phyloP scores from a whole-genome alignment of 2,888 invertebrate species.

The Zaprionus lineosus region DNA sequence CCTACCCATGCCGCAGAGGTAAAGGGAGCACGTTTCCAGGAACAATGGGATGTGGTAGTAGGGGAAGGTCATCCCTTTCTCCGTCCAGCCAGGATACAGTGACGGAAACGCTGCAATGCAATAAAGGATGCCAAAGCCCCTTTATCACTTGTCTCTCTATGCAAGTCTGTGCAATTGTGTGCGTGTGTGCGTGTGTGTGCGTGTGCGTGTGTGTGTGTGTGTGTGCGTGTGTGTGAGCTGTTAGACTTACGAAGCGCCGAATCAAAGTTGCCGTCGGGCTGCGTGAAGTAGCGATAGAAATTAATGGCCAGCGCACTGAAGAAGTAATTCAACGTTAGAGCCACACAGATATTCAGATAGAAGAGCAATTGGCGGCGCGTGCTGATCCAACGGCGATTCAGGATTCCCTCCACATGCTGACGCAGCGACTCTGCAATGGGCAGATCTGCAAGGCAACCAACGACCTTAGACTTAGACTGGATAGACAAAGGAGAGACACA shows the following conservation, averaged over 20 bases:
- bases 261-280: slow-evolving; percentile 33
- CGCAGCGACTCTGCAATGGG: slow-evolving; percentile 49
- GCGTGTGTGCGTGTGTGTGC: background rate
- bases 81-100: slow-evolving; percentile 71
- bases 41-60: slow-evolving; percentile 70
- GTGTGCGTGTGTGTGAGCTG: background rate
- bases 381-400: slow-evolving; percentile 64
- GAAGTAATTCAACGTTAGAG: slow-evolving; percentile 61
- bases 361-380: slow-evolving; percentile 65
- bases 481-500: no score
- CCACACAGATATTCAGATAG: slow-evolving; percentile 55
- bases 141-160: background rate
- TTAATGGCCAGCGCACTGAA: slow-evolving; percentile 55
- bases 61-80: slow-evolving; percentile 69
- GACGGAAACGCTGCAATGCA: slow-evolving; percentile 60
- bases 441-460: slow-evolving; percentile 50
- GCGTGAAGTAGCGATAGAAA: slow-evolving; percentile 49
- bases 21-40: slow-evolving; percentile 42
- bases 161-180: background rate
- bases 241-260: slow-evolving; percentile 65
- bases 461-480: no score
- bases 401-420: slow-evolving; percentile 49
- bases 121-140: background rate
- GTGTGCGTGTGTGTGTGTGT: background rate
- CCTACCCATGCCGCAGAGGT: slow-evolving; percentile 67